These are phyloP conservation scores for Carpatolechia fugitivella DNA, from an alignment of 2,888 invertebrate genomes.

Conservation along the genomic window DNA sequence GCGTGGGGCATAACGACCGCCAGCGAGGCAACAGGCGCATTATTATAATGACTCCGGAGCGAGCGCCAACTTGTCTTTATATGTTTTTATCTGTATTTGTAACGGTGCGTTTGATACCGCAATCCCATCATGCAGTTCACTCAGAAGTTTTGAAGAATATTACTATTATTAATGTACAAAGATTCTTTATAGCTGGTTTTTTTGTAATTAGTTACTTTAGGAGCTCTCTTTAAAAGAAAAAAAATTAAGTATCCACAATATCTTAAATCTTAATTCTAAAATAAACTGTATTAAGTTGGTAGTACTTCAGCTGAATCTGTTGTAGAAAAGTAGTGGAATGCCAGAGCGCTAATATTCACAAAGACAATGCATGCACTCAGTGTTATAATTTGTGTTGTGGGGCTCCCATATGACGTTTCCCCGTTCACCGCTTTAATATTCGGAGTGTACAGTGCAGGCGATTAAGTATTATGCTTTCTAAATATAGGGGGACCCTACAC, in stretches of 20 bases:
- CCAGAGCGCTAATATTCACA: constrained; percentile 35
- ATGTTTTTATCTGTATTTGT: constrained; percentile 41
- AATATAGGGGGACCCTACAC: constrained; percentile 68
- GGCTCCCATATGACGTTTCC: constrained; percentile 71
- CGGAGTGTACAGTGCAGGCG: constrained; percentile 64
- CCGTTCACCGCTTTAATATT: constrained; percentile 73
- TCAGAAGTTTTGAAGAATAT: too few relatives aligned
- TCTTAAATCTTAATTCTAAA: too few relatives aligned
- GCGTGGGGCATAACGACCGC: constrained; percentile 69
- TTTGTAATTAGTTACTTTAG: too few relatives aligned
- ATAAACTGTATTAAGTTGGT: too few relatives aligned
- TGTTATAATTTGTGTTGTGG: constrained; percentile 61
- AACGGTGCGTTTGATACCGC: constrained; percentile 35
- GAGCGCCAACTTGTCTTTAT: constrained; percentile 38
- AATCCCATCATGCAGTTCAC: constrained; percentile 13
- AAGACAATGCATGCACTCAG: constrained; percentile 59
- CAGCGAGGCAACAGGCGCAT: constrained; percentile 54
- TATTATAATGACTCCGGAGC: constrained; percentile 58
- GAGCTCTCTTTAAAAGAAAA: too few relatives aligned
- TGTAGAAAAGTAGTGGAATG: background rate
- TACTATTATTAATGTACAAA: too few relatives aligned
- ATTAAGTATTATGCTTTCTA: constrained; percentile 69
- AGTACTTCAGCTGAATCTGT: too few relatives aligned
- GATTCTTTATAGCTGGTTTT: too few relatives aligned
- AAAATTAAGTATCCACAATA: too few relatives aligned